Evolutionary conservation across 2,888 invertebrate species (phyloP).

Genomic region (Tetramorium bicarinatum): DNA sequence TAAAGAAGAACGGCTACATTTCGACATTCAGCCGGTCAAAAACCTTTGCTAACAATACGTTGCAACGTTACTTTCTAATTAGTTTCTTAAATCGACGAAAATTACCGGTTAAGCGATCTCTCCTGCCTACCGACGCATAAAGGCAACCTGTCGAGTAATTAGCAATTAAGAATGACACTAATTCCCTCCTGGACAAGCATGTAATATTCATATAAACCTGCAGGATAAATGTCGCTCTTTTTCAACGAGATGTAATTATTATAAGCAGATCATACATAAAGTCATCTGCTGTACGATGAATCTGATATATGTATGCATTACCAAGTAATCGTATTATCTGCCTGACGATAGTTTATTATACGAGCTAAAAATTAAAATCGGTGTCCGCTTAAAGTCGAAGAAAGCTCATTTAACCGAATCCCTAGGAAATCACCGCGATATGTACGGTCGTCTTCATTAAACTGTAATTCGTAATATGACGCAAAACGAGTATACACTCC

Average conservation of each 20-base stretch:
- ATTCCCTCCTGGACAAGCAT: background rate
- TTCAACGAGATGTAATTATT: slow-evolving; percentile 40
- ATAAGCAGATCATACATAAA: slow-evolving; percentile 27
- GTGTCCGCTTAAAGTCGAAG: slow-evolving; percentile 74
- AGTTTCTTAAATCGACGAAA: slow-evolving; percentile 36
- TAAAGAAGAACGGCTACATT: background rate
- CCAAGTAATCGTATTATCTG: slow-evolving; percentile 58
- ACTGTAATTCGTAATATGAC: slow-evolving; percentile 67
- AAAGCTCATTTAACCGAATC: slow-evolving; percentile 73
- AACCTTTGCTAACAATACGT: slow-evolving; percentile 36
- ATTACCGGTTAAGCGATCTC: slow-evolving; percentile 59
- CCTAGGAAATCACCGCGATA: slow-evolving; percentile 49
- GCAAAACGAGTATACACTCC: slow-evolving; percentile 38
- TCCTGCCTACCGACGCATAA: slow-evolving; percentile 11
- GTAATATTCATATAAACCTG: slow-evolving; percentile 18
- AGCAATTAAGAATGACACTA: slow-evolving; percentile 11
- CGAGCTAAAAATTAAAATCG: slow-evolving; percentile 76
- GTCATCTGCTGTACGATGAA: background rate
- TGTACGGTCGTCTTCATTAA: slow-evolving; percentile 61
- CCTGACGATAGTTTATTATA: slow-evolving; percentile 60
- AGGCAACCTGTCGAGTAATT: background rate
- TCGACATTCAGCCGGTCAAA: slow-evolving; percentile 2
- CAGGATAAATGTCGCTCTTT: background rate
- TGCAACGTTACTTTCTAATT: slow-evolving; percentile 50
- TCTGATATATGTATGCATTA: background rate